Conservation (phyloP, 2,797 vertebrate genomes). For the Eremophila alpestris region DNA sequence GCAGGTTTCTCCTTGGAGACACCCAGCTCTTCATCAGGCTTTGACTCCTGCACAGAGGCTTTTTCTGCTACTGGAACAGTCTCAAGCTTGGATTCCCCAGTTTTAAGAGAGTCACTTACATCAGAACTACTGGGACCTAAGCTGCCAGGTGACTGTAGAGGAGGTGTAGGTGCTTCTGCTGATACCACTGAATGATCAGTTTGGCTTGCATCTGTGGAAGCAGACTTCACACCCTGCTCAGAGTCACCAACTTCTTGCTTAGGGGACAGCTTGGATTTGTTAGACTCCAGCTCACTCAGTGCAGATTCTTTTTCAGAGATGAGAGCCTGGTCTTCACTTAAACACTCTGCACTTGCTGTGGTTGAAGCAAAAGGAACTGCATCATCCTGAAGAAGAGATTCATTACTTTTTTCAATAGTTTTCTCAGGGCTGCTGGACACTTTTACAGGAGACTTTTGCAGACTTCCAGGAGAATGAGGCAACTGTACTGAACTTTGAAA, state of each 20-base stretch:
- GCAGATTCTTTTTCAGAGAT: background rate
- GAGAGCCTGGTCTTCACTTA: background rate
- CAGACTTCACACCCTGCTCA: background rate
- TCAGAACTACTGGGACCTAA: constrained; percentile 74
- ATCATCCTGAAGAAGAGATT: background rate
- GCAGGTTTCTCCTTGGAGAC: background rate
- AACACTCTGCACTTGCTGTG: background rate
- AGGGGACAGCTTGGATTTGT: background rate
- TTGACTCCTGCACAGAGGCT: background rate
- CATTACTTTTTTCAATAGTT: background rate
- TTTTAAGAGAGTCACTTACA: constrained; percentile 69
- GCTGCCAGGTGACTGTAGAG: constrained; percentile 53
- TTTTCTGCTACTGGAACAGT: constrained; percentile 56
- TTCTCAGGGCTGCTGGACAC: background rate
- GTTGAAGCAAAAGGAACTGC: background rate
- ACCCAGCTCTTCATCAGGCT: background rate
- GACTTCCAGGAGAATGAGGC: constrained; percentile 59
- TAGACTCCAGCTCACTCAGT: background rate
- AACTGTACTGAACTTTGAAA: constrained; percentile 39
- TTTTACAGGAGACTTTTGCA: background rate
- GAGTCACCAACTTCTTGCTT: background rate
- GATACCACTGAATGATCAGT: background rate
- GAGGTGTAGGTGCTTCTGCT: constrained; percentile 25
- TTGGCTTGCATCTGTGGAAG: background rate
- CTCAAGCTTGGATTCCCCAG: constrained; percentile 65